Base-by-base conservation (phyloP, 2,888 invertebrate genomes). In the Tetropium fuscum region DNA sequence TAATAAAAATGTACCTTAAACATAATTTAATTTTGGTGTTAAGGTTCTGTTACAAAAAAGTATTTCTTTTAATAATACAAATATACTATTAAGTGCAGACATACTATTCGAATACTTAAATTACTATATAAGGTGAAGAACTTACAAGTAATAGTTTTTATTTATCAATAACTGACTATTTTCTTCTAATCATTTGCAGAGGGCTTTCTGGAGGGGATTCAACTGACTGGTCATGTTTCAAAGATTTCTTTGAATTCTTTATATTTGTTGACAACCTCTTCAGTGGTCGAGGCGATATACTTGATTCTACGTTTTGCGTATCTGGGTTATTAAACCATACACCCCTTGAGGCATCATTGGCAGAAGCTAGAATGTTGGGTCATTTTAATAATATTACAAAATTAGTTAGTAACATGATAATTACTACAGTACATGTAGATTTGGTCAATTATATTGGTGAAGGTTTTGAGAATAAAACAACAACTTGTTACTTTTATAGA, bases 231-330 rank as follows among this genome's bases (percentile, higher is more conserved):
- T 81, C 81, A 34, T 79, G 78, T 48, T 76, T 74, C 8, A 80
- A 67, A 10, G 78, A 76, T 54, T 80, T 73, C 49, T 77, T 76
- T 1, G 82, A 80, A 19, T 74, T 78, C 65, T 81, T 81, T 55
- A 82, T 71, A 69, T 79, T 81, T 10, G 78, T 76, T 10, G 80
- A 79, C 70, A 90, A 85, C 49, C 91, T 89, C 77, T 90, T 90
- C 66, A 86, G 80, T 2, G 91, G 89, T 44, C 90, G 84, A 43
- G 92, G 91, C 1, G 91, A 91, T 72, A 87, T 86, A 60, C 79
- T 81, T 7, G 79, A 79, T 68, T 81, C 80, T 16, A 79, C 76
- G 51, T 75, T 78, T 60, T 80, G 80, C 27, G 75, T 71, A 63
- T 81, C 79, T 1, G 75, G 54, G 58, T 74, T 78, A 63, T 79